Evolutionary conservation across 1,140 invertebrate genomes (phyloP), one percentile per base, ranked within the genome.

Genomic region (Calephelis virginiensis): DNA sequence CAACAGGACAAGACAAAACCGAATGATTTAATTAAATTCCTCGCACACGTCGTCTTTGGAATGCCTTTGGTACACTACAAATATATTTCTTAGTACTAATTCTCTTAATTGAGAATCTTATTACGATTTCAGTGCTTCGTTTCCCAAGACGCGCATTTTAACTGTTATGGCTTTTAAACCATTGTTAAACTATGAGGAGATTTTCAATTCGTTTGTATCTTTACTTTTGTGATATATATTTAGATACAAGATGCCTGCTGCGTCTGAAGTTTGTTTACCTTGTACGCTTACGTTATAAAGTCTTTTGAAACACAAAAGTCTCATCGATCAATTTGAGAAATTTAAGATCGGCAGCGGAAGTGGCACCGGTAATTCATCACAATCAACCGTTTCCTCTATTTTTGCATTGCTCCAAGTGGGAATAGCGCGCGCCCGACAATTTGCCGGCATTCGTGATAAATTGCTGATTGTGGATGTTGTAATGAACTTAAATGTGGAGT

Each of bases 1-100:
- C 56, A 59, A 59, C 56, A 59, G 56, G 56, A 59, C 56, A 59
- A 59, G 17, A 59, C 56, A 59, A 59, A 59, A 40, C 56, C 56
- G 56, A 59, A 59, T 59, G 56, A 12, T 59, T 59, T 59, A 59
- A 59, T 59, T 59, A 59, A 59, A 59, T 59, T 59, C 56, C 56
- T 59, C 56, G 37, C 56, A 59, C 56, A 59, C 56, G 56, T 59
- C 28, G 56, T 59, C 56, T 59, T 59, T 59, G 56, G 56, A 59
- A 59, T 59, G 56, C 56, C 56, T 59, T 59, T 59, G 56, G 28
- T 59, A 40, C 38, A 38, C 56, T 59, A 59, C 56, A 59, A 56
- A 43, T 43, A 43, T 43, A 43, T 43, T 43, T 40, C 56, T 59
- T 59, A 59, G 56, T 38, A 59, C 56, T 59, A 59, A 59, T 59